phyloP scores from a whole-genome alignment of 2,888 invertebrate genomes.

The Synanthedon tipuliformis region DNA sequence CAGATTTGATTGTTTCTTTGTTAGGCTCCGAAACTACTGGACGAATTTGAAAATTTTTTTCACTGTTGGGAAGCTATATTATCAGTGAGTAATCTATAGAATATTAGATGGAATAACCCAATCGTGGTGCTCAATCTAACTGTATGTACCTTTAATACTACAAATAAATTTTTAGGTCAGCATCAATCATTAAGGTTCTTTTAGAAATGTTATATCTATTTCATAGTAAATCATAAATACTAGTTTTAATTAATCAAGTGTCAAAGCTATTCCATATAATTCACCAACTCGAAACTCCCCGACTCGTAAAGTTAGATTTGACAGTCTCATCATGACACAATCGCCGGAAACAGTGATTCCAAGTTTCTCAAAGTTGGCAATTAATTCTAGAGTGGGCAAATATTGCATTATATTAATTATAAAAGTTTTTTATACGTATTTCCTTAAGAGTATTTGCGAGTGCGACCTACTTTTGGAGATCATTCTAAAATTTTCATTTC shows the following conservation, averaged over 20 bases:
- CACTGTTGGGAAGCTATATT: too few relatives aligned
- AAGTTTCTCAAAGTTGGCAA: slow-evolving; percentile 12
- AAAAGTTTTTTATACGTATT: slow-evolving; percentile 31
- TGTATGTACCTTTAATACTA: too few relatives aligned
- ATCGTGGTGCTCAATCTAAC: too few relatives aligned
- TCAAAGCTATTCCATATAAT: background rate
- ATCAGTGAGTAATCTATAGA: too few relatives aligned
- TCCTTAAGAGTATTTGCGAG: slow-evolving; percentile 36
- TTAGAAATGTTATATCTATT: too few relatives aligned
- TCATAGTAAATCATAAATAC: background rate
- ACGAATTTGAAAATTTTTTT: too few relatives aligned
- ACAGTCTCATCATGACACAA: background rate
- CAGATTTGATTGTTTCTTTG: too few relatives aligned
- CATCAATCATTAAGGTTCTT: too few relatives aligned
- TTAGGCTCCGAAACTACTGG: too few relatives aligned
- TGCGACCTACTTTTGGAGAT: slow-evolving; percentile 29
- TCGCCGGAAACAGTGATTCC: background rate
- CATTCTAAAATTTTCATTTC: slow-evolving; percentile 19
- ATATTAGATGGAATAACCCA: too few relatives aligned
- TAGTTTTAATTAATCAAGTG: background rate
- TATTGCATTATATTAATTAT: slow-evolving; percentile 43
- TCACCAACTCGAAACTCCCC: background rate
- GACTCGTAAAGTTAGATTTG: background rate
- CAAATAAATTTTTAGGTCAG: too few relatives aligned
- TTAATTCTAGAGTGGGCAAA: slow-evolving; percentile 19